Evolutionary conservation across 2,113 vertebrate genomes (phyloP).

Genomic region (Sinocyclocheilus grahami): DNA sequence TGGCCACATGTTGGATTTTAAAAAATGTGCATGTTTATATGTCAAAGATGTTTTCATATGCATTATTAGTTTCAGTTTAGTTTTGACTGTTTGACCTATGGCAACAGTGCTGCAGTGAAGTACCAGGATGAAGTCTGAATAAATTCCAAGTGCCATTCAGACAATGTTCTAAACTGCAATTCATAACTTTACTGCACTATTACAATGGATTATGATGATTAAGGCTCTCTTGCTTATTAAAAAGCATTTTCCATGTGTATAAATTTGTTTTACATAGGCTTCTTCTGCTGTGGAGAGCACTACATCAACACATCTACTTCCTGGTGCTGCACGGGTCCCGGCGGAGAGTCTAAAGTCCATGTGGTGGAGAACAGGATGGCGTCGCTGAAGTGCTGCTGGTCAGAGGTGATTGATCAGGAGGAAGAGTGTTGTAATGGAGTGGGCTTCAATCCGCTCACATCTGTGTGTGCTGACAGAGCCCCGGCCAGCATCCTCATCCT

Average conservation of each 20-base stretch:
- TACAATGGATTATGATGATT: too few species aligned
- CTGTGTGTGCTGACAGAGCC: conserved; percentile 87
- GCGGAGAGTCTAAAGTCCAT: conserved; percentile 80
- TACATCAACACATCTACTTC: conserved; percentile 86
- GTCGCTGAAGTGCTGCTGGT: conserved; percentile 87
- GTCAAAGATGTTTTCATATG: not conserved
- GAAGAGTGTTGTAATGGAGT: conserved; percentile 88
- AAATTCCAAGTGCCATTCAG: not conserved
- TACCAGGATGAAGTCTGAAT: not conserved
- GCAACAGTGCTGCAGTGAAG: not conserved
- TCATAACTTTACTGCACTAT: not conserved
- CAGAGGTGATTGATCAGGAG: conserved; percentile 83
- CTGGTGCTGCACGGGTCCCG: conserved; percentile 84
- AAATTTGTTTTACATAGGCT: conserved; percentile 75
- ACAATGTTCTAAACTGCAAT: not conserved
- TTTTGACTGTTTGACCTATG: too few species aligned
- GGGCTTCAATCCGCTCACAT: conserved; percentile 86
- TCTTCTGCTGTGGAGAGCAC: conserved; percentile 87
- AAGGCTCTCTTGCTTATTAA: too few species aligned
- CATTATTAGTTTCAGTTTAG: not conserved
- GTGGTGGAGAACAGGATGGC: conserved; percentile 79
- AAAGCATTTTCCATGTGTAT: not conserved
- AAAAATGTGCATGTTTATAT: not conserved
- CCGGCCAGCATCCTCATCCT: conserved; percentile 79
- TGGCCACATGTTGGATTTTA: not conserved